Percentiles rank a stretch among this genome's conserved stretches.
These are phyloP conservation scores for Tragelaphus scriptus DNA, from an alignment of 2,113 vertebrate genomes.

Conservation along the genomic window DNA sequence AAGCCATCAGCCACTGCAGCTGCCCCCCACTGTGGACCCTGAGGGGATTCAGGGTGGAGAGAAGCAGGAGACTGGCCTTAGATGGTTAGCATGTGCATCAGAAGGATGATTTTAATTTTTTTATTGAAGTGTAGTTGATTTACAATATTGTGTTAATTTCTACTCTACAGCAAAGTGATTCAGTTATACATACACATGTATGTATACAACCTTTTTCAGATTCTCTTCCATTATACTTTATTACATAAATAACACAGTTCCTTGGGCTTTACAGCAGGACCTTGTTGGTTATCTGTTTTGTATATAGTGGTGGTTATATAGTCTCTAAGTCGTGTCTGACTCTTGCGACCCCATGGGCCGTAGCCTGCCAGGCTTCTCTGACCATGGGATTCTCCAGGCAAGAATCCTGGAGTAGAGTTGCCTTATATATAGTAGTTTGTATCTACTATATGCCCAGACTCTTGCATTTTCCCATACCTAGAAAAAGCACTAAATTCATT, in stretches of 20 bases:
- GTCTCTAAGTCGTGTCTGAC: not conserved
- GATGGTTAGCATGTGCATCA: not conserved
- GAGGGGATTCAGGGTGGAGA: not conserved
- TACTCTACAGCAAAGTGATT: not conserved
- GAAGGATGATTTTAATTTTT: not conserved
- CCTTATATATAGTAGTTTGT: not conserved
- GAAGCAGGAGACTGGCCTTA: not conserved
- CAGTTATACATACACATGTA: not conserved
- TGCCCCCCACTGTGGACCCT: not conserved
- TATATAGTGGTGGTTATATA: not conserved
- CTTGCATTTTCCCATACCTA: not conserved
- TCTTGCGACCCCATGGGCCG: not conserved
- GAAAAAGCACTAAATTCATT: not conserved
- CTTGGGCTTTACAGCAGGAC: not conserved
- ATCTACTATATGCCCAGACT: not conserved
- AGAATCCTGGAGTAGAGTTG: not conserved
- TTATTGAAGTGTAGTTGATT: not conserved
- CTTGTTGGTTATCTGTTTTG: not conserved
- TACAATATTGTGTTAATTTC: not conserved
- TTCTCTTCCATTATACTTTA: not conserved
- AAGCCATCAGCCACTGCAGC: not conserved
- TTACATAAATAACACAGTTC: not conserved
- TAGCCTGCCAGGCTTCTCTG: not conserved
- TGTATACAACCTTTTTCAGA: not conserved
- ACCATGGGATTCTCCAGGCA: not conserved